Percentiles rank a stretch among this genome's conserved stretches.
Conservation (phyloP, 1,140 invertebrate genomes). For the Holotrichia oblita region DNA sequence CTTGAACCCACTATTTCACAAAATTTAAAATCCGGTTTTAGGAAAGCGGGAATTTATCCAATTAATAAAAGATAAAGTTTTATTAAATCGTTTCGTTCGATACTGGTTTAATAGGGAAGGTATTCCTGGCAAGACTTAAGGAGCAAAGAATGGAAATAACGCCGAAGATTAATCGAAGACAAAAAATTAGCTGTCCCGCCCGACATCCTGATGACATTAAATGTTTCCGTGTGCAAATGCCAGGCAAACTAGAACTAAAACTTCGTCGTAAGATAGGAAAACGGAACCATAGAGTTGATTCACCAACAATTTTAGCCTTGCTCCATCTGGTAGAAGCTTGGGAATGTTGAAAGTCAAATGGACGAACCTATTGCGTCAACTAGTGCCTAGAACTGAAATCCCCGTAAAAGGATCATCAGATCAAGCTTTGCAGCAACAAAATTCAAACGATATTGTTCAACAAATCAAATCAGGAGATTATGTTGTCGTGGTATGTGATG, state of each 20-base stretch:
- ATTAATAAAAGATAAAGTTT: neutral
- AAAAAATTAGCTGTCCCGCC: neutral
- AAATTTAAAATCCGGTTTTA: constrained; percentile 3
- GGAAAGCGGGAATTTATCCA: neutral
- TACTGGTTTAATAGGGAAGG: neutral
- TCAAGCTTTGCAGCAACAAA: neutral
- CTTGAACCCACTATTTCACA: neutral
- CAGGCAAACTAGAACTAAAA: neutral
- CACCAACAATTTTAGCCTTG: neutral
- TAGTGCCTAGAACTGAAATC: neutral
- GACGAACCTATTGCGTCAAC: neutral
- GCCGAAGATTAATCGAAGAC: neutral
- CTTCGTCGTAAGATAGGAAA: neutral
- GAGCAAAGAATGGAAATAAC: neutral
- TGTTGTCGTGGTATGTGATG: neutral
- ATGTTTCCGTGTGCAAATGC: neutral
- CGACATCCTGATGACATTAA: neutral
- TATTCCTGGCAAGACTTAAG: neutral
- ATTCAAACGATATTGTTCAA: neutral
- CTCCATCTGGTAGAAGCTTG: neutral
- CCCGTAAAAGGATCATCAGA: neutral
- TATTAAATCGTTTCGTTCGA: too few species aligned
- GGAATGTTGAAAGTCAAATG: neutral
- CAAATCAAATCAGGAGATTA: constrained; percentile 6
- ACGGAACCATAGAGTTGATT: neutral